Evolutionary conservation across 2,888 invertebrate species (phyloP), one percentile per base, ranked within the genome.

Genomic region (Carabus problematicus): DNA sequence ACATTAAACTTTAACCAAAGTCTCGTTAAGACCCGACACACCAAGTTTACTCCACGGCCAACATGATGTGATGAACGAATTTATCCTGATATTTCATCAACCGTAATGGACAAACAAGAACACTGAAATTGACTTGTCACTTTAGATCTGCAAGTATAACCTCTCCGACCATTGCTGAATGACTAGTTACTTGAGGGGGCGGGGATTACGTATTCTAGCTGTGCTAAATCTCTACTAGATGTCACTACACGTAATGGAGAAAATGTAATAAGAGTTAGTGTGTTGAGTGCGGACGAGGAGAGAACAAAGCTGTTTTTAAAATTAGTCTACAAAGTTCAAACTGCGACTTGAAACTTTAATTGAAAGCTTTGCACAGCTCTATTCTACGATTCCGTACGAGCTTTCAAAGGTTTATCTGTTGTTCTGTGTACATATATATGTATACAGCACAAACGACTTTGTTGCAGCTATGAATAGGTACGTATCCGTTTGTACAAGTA

Each of bases 1-100:
- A 66, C 66, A 66, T 66, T 66, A 66, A 66, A 66, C 66, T 66
- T 66, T 56, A 58, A 45, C 45, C 66, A 43, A 66, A 66, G 66
- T 66, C 58, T 66, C 66, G 41, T 66, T 66, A 66, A 58, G 66
- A 58, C 58, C 55, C 58, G 45, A 47, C 40, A 39, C 45, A 58
- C 16, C 49, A 58, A 66, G 58, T 58, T 64, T 66, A 58, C 40
- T 47, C 47, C 59, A 66, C 42, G 58, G 58, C 58, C 29, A 58
- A 59, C 66, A 64, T 56, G 64, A 63, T 63, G 64, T 43, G 45
- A 56, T 43, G 55, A 64, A 45, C 64, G 54, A 11, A 45, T 14
- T 45, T 12, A 45, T 45, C 45, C 45, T 14, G 6, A 62, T 62
- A 62, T 62, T 63, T 54, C 63, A 63, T 62, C 61, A 62, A 49